Base-by-base conservation (phyloP, 1,140 invertebrate species). In the Aricia agestis region DNA sequence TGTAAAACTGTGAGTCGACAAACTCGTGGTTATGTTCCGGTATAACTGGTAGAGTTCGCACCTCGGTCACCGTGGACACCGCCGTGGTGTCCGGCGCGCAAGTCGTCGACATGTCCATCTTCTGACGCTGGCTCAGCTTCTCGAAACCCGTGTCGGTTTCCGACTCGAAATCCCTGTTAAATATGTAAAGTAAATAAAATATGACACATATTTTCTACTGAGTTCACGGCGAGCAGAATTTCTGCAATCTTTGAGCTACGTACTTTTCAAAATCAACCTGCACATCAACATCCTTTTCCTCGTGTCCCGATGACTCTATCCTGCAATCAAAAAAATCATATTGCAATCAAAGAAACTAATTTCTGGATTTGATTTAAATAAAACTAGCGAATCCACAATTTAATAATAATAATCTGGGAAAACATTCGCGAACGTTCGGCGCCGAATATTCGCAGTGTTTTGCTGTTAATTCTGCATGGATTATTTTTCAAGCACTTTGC, bases 121-220 rank as follows among this genome's bases (percentile, higher is more conserved):
- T 84, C 69, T 80, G 69, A 92, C 92, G 73, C 93, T 94, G 67
- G 69, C 81, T 92, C 18, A 97, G 93, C 82, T 95, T 96, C 82
- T 97, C 96, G 87, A 97, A 97, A 75, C 97, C 96, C 0, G 95
- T 95, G 78, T 97, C 96, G 0, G 95, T 96, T 91, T 96, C 96
- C 6, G 95, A 97, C 81, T 96, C 96, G 76, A 95, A 95, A 66
- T 93, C 94, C 79, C 94, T 95, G 83, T 78, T 0, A 9, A 36
- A 25, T 25, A 25, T 25, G 3, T 25, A 25, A 25, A 25, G 25
- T 25, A 25, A 25, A 25, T 3, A 25, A 25, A 25, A 25, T 25
- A 25, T 25, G 25, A 25, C 3, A 25, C n/a, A n/a, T n/a, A 25
- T 1, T 25, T 0, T 25, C 25, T 25, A 25, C 25, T 25, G 3